These are phyloP conservation scores for Drosophila mulleri DNA, from an alignment of 2,888 invertebrate genomes.

Conservation along the genomic window DNA sequence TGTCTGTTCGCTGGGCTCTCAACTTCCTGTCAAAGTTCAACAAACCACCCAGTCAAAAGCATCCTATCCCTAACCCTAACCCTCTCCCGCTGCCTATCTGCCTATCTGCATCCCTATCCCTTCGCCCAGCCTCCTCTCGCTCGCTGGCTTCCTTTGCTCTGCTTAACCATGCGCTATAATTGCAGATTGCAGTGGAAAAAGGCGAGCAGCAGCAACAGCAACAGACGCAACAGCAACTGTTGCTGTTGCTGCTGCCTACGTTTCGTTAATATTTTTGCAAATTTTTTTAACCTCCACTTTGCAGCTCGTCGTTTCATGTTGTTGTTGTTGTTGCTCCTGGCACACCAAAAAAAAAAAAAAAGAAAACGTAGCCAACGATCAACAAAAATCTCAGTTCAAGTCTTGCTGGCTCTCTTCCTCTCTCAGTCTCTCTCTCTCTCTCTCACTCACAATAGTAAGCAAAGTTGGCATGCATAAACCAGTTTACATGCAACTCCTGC, in stretches of 20 bases:
- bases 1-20: constrained; percentile 56
- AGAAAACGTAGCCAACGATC: constrained; percentile 50
- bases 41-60: constrained; percentile 75
- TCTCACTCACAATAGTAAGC: constrained; percentile 62
- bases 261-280: constrained; percentile 80
- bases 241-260: constrained; percentile 69
- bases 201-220: constrained; percentile 63
- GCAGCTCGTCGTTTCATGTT: constrained; percentile 59
- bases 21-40: constrained; percentile 78
- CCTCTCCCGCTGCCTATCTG: neutral
- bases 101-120: neutral
- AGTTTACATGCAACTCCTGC: constrained; percentile 44
- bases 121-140: neutral
- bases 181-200: constrained; percentile 78
- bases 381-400: constrained; percentile 52
- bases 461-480: constrained; percentile 56
- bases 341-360: constrained; percentile 41
- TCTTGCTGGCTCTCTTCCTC: constrained; percentile 6
- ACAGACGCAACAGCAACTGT: constrained; percentile 56
- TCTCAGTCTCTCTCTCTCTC: constrained; percentile 17
- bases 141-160: neutral
- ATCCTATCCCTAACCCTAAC: constrained; percentile 6
- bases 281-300: constrained; percentile 79
- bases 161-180: constrained; percentile 68
- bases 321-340: constrained; percentile 48